Evolutionary conservation across 2,888 invertebrate genomes (phyloP), one percentile per base, ranked within the genome.

Genomic region (Linnaemya vulpina): DNA sequence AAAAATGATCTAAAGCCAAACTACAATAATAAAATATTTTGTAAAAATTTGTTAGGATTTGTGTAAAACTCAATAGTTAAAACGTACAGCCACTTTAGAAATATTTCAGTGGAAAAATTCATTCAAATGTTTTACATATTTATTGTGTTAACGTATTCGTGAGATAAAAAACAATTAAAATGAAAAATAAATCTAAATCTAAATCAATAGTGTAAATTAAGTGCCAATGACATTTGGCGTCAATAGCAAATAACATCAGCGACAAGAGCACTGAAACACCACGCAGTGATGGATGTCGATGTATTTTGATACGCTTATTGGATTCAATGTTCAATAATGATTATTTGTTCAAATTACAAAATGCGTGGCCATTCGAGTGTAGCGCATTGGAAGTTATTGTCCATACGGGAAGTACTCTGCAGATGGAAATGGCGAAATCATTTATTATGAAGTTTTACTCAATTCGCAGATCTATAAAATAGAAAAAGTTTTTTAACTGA

Each of bases 171-270:
- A 63, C 51, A 76, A 63, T 70, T 70, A 75, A 70, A 76, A 63
- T 25, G 30, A 51, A 75, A 80, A 63, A 73, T 46, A 80, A 67
- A 71, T 71, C 74, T 46, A 80, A 67, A 71, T 71, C 74, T 40
- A 76, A 76, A 82, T 71, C 53, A 70, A 53, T 25, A 65, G 38
- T 75, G 63, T 81, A 74, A 85, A 85, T 82, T 75, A 75, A 85
- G 70, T 80, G 82, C 78, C 78, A 85, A 75, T 82, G 85, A 82
- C 78, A 75, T 79, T 85, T 85, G 74, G 70, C 74, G 78, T 82
- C 82, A 73, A 15, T 43, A 71, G 70, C 68, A 70, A 53, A 70
- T 15, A 55, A 76, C 67, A 38, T 35, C 55, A 67, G 58, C 58
- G 40, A 40, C 49, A 68, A 60, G 67, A 58, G 30, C 20, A 43